A percentile compares a stretch with the other conserved stretches of the same genome.
phyloP scores from a whole-genome alignment of 2,888 invertebrate genomes.

The Argyresthia albistria region DNA sequence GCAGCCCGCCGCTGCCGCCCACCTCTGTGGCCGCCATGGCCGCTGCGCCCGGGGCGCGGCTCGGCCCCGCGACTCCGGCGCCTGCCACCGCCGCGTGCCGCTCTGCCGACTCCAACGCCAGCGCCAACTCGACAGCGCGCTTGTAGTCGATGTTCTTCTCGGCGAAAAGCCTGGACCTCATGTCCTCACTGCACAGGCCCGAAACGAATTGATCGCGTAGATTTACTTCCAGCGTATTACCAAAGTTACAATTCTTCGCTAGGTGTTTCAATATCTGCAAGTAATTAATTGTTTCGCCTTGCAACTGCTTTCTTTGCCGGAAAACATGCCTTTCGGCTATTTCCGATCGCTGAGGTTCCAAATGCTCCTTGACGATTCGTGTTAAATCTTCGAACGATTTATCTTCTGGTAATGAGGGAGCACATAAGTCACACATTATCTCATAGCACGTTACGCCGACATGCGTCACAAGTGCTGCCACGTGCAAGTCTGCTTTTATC shows the following conservation, averaged over 20 bases:
- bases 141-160: not conserved
- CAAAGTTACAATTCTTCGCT: not conserved
- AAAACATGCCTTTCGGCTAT: slow-evolving; percentile 1
- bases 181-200: not conserved
- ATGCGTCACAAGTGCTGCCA: not conserved
- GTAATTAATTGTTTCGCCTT: not conserved
- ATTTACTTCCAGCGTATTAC: not conserved
- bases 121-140: not conserved
- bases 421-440: not conserved
- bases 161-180: not conserved
- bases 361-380: not conserved
- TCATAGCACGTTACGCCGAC: slow-evolving; percentile 3
- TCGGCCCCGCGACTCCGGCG: not conserved
- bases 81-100: not conserved
- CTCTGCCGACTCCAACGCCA: not conserved
- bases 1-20: not conserved
- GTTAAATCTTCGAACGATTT: not conserved
- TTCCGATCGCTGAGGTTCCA: slow-evolving; percentile 1
- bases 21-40: not conserved
- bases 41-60: not conserved
- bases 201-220: not conserved
- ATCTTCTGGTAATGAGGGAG: not conserved
- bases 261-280: not conserved
- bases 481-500: not conserved
- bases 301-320: not conserved